Evolutionary conservation across 2,113 vertebrate genomes (phyloP).

Genomic region (Setophaga petechia): DNA sequence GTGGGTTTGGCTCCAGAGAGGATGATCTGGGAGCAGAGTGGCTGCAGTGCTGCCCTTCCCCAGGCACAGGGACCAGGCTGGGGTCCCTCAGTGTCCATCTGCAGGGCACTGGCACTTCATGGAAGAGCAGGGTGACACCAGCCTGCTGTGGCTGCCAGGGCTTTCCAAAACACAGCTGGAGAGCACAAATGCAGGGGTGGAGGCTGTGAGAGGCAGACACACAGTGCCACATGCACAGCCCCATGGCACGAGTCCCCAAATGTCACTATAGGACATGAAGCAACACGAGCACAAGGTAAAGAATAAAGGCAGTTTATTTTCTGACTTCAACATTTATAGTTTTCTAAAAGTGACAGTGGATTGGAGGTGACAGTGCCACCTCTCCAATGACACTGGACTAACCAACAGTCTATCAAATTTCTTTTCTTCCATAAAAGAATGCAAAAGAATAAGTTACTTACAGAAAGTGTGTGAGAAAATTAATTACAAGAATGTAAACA

Average conservation of each 20-base stretch:
- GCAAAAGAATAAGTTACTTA: no score
- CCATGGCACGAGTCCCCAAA: fast-evolving
- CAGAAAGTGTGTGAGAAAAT: no score
- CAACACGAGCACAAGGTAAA: no score
- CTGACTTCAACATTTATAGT: no score
- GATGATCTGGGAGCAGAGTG: neutral
- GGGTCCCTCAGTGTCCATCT: neutral
- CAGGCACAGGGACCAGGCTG: neutral
- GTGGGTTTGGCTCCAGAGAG: neutral
- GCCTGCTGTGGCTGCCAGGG: fast-evolving
- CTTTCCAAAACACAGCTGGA: neutral
- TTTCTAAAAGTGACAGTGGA: no score
- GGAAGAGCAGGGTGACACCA: neutral
- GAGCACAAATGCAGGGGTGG: neutral
- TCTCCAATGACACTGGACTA: no score
- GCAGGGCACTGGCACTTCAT: fast-evolving
- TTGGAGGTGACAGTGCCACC: no score
- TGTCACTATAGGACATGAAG: no score
- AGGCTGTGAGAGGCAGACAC: neutral
- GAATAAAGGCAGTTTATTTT: no score
- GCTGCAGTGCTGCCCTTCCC: neutral
- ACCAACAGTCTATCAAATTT: no score
- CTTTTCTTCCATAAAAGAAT: no score
- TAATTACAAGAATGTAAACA: no score
- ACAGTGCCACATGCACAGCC: fast-evolving